Evolutionary conservation across 2,888 invertebrate genomes (phyloP).

Genomic region (Sinotaia quadrata): DNA sequence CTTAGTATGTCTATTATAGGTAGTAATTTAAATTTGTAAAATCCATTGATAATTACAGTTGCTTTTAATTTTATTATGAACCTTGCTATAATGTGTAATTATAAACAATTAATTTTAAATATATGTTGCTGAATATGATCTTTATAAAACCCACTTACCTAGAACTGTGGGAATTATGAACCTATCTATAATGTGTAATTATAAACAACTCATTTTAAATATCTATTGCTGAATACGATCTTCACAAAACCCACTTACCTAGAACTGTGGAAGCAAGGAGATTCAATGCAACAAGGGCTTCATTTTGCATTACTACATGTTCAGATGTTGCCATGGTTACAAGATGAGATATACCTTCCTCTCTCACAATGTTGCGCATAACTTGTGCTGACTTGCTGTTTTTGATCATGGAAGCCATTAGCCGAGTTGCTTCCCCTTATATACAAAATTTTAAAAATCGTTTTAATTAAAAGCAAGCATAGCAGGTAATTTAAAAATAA

Average conservation of each 20-base stretch:
- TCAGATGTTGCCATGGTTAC: slow-evolving; percentile 87
- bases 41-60: no score
- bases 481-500: no score
- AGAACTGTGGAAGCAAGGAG: slow-evolving; percentile 61
- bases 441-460: slow-evolving; percentile 10
- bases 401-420: slow-evolving; percentile 79
- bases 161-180: slow-evolving; percentile 54
- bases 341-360: slow-evolving; percentile 83
- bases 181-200: no score
- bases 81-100: no score
- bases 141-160: slow-evolving; percentile 43
- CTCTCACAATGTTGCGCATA: slow-evolving; percentile 73
- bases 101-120: no score
- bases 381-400: slow-evolving; percentile 76
- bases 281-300: slow-evolving; percentile 70
- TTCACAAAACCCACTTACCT: slow-evolving; percentile 43
- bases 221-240: no score
- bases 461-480: no score
- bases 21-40: no score
- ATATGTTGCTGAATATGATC: no score
- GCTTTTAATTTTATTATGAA: no score
- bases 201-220: no score
- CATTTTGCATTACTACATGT: slow-evolving; percentile 84
- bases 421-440: slow-evolving; percentile 71
- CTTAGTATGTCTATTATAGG: no score